A percentile compares a stretch with the other conserved stretches of the same genome.
phyloP scores from a whole-genome alignment of 1,140 invertebrate genomes.

The Lutraria rhynchaena region DNA sequence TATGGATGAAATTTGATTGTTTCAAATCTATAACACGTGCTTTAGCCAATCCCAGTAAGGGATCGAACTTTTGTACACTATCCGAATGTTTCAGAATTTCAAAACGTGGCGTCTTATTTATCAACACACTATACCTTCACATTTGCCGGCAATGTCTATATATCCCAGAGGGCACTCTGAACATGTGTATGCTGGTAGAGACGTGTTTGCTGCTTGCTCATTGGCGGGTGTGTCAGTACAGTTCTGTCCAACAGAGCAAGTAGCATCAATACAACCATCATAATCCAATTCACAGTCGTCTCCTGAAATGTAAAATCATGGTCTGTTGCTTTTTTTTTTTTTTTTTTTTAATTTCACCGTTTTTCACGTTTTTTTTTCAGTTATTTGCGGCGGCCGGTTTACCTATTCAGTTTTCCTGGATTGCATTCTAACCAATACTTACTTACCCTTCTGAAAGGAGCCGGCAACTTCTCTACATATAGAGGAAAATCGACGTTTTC shows the following conservation, averaged over 20 bases:
- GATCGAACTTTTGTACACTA: background rate
- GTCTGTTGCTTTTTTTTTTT: too few species aligned
- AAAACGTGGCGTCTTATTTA: background rate
- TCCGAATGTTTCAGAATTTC: background rate
- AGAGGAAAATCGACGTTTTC: too few species aligned
- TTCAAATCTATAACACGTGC: background rate
- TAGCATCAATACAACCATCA: constrained; percentile 34
- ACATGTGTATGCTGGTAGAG: constrained; percentile 5
- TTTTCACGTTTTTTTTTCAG: too few species aligned
- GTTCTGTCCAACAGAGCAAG: constrained; percentile 23
- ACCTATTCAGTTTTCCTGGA: too few species aligned
- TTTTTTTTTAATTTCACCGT: too few species aligned
- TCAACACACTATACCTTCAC: constrained; percentile 1
- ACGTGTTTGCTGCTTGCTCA: background rate
- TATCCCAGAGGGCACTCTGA: constrained; percentile 16
- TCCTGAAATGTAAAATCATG: constrained; percentile 6
- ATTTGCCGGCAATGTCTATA: background rate
- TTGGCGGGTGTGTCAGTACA: constrained; percentile 39
- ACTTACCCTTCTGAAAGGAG: too few species aligned
- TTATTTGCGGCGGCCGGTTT: too few species aligned
- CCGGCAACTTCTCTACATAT: too few species aligned
- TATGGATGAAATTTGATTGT: too few species aligned
- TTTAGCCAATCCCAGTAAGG: background rate
- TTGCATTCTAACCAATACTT: too few species aligned
- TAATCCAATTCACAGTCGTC: constrained; percentile 34